Conservation (phyloP, 64 coral and sea anemone species). For the Montipora foliosa region DNA sequence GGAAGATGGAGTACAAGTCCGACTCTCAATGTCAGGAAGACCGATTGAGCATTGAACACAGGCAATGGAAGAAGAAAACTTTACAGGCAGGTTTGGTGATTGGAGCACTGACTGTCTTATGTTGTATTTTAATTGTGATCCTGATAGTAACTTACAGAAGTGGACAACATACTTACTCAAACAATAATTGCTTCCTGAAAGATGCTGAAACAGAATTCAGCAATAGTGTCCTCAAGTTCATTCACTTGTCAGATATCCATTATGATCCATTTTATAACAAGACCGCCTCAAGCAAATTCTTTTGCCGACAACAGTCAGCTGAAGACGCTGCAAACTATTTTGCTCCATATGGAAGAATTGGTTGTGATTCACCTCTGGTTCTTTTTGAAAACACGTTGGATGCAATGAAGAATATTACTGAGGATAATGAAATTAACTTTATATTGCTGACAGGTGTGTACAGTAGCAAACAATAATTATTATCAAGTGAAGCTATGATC, state of each 20-base stretch:
- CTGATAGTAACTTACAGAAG: constrained; percentile 79
- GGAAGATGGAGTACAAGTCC: not conserved
- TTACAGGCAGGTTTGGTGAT: constrained; percentile 54
- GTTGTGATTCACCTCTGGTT: constrained; percentile 85
- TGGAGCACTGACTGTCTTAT: constrained; percentile 52
- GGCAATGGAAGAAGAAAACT: constrained; percentile 79
- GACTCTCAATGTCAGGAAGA: not conserved
- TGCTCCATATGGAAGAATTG: constrained; percentile 81
- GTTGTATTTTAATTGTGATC: constrained; percentile 62
- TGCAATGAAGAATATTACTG: constrained; percentile 36
- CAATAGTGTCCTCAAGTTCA: constrained; percentile 60
- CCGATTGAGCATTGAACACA: not conserved
- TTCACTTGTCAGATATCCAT: constrained; percentile 83
- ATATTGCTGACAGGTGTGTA: constrained; percentile 62
- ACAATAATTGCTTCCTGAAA: not conserved
- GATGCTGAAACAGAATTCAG: not conserved
- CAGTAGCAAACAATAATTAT: not conserved
- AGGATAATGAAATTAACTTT: constrained; percentile 21
- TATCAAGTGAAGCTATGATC: too few relatives aligned
- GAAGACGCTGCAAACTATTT: constrained; percentile 46
- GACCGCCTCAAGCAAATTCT: not conserved
- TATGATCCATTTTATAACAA: constrained; percentile 77
- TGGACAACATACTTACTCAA: constrained; percentile 18
- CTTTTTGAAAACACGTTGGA: constrained; percentile 64
- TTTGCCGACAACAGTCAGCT: constrained; percentile 34